Base-by-base conservation (phyloP, 1,140 invertebrate genomes). In the Coelopa frigida region DNA sequence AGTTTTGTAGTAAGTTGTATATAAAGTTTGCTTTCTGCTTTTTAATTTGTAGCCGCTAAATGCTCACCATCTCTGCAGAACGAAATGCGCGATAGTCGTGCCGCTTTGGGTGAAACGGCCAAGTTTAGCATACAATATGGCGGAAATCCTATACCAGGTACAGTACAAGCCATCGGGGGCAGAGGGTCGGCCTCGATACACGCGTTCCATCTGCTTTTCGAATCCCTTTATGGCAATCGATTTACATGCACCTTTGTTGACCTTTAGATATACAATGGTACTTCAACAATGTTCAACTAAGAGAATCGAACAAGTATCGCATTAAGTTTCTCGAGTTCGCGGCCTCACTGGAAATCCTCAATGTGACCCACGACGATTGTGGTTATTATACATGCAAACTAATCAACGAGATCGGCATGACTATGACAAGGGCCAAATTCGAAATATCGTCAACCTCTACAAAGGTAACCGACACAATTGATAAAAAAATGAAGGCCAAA, bases 361-460 rank as follows among this genome's bases (percentile, higher is more conserved):
- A 79, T 59, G 80, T 78, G 0, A 78, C 72, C 3, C 78, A 80
- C 52, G 79, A 84, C 36, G 78, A 89, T 56, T 81, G 83, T 46
- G 94, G 90, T 29, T 79, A 78, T 24, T 98, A 96, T 58, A 80
- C 82, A 53, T 95, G 92, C 64, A 87, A 87, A 73, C 82, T 86
- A 17, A 80, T 82, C 6, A 91, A 87, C 64, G 83, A 87, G 55
- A 81, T 87, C 40, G 88, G 89, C 43, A 78, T 84, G 66, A 81
- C 80, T n/a, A 76, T 80, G 42, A 85, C 85, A 3, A 87, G 84
- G 70, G 88, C 84, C 2, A 84, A 82, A 69, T 71, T 94, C 26
- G 79, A 80, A 51, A 80, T 90, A 47, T 71, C 65, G 18, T 63
- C 70, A 4, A 51, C 61, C 10, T 39, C 39, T 7, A 7, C 32